phyloP scores from a whole-genome alignment of 2,888 invertebrate species.

The Drosophila recens region DNA sequence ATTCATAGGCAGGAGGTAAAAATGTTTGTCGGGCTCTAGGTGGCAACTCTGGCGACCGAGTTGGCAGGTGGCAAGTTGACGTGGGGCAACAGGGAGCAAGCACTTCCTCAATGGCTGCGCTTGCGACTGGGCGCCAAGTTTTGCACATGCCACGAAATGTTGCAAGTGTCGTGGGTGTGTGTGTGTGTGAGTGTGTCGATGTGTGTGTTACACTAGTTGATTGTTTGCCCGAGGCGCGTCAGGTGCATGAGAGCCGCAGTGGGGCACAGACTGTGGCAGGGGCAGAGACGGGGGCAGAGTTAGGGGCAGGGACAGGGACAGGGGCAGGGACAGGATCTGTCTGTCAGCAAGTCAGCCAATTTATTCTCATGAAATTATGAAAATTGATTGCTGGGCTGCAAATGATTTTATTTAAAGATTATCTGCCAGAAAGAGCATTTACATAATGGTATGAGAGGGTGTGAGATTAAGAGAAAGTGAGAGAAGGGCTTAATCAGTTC shows the following conservation, averaged over 20 bases:
- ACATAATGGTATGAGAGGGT: background rate
- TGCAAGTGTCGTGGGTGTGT: slow-evolving; percentile 22
- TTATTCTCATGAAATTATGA: slow-evolving; percentile 69
- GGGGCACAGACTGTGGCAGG: background rate
- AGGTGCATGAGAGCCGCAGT: slow-evolving; percentile 31
- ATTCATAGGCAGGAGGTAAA: slow-evolving; percentile 1
- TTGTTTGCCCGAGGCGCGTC: slow-evolving; percentile 64
- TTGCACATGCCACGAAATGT: slow-evolving; percentile 70
- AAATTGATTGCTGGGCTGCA: slow-evolving; percentile 59
- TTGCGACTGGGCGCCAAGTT: slow-evolving; percentile 53
- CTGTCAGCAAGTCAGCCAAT: slow-evolving; percentile 64
- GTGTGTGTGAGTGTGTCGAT: slow-evolving; percentile 32
- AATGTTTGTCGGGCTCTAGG: slow-evolving; percentile 56
- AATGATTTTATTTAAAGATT: slow-evolving; percentile 34
- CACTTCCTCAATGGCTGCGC: slow-evolving; percentile 26
- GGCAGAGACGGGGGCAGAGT: background rate
- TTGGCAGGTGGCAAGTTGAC: slow-evolving; percentile 48
- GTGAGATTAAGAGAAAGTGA: background rate
- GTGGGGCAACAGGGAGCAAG: slow-evolving; percentile 46
- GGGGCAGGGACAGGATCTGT: background rate
- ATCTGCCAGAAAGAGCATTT: slow-evolving; percentile 1
- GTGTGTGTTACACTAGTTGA: slow-evolving; percentile 60
- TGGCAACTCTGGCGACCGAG: slow-evolving; percentile 12
- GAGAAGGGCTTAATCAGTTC: background rate
- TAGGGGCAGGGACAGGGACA: background rate